A percentile compares a stretch with the other conserved stretches of the same genome.
These are phyloP conservation scores for Neria commutata DNA, from an alignment of 2,888 invertebrate genomes.

Conservation along the genomic window DNA sequence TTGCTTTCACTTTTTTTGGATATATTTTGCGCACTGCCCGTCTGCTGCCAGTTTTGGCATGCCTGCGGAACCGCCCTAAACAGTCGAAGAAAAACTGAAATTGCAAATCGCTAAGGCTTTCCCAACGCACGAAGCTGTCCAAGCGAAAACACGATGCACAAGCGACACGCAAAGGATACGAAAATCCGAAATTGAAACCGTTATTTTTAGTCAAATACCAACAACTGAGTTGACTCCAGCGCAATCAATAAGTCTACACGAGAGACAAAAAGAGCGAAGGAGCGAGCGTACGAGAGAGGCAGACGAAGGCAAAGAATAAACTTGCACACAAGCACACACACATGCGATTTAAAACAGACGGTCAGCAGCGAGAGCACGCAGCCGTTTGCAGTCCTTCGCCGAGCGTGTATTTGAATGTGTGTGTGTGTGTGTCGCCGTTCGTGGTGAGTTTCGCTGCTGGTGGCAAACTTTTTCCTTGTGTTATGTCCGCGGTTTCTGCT, in stretches of 20 bases:
- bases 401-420: background rate
- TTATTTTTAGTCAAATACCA: conserved; percentile 36
- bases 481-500: too few relatives aligned
- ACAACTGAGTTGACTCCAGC: conserved; percentile 33
- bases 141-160: conserved; percentile 1
- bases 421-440: background rate
- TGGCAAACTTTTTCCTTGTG: too few relatives aligned
- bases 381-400: too few relatives aligned
- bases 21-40: conserved; percentile 40
- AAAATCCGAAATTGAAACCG: conserved; percentile 27
- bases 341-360: background rate
- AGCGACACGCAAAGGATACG: background rate
- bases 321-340: conserved; percentile 26
- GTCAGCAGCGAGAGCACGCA: background rate
- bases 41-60: conserved; percentile 51
- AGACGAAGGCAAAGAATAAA: conserved; percentile 11
- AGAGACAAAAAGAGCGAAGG: background rate
- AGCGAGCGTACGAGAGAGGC: conserved; percentile 14
- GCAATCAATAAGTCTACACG: conserved; percentile 34
- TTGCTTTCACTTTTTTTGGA: conserved; percentile 27
- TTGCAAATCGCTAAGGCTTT: conserved; percentile 61
- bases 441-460: background rate
- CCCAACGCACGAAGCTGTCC: conserved; percentile 43
- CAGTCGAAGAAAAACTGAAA: conserved; percentile 63
- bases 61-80: conserved; percentile 64